Percentiles rank a stretch among this genome's conserved stretches.
Evolutionary conservation across 2,888 invertebrate species (phyloP).

Genomic region (Ditula angustiorana): DNA sequence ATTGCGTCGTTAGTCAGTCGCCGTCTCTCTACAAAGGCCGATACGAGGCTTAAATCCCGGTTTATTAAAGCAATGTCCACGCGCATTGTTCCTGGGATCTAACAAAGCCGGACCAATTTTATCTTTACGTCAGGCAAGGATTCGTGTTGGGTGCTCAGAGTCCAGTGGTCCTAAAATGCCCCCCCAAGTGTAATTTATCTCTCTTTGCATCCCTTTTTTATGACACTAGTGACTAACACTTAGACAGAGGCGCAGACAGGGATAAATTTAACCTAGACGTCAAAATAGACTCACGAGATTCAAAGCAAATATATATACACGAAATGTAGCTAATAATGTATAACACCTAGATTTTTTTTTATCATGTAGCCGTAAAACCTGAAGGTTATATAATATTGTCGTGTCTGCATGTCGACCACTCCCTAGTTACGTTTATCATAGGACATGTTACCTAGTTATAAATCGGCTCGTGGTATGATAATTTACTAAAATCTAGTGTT

Average conservation of each 20-base stretch:
- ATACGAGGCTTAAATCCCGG: neutral
- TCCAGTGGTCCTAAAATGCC: too few species aligned
- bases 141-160: too few species aligned
- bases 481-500: conserved; percentile 12
- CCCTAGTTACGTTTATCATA: neutral
- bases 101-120: neutral
- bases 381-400: neutral
- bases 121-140: too few species aligned
- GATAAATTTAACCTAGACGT: too few species aligned
- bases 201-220: too few species aligned
- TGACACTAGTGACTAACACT: too few species aligned
- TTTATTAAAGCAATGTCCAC: neutral
- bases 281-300: too few species aligned
- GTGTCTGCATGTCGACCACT: neutral
- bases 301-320: too few species aligned
- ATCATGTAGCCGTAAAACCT: neutral
- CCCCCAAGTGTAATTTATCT: too few species aligned
- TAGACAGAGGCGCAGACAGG: too few species aligned
- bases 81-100: neutral
- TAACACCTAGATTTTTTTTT: too few species aligned
- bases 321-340: too few species aligned
- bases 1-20: neutral
- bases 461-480: neutral
- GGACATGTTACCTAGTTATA: neutral
- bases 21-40: conserved; percentile 7